Evolutionary conservation across 1,140 invertebrate genomes (phyloP).

Genomic region (Drosophila fuyamai): DNA sequence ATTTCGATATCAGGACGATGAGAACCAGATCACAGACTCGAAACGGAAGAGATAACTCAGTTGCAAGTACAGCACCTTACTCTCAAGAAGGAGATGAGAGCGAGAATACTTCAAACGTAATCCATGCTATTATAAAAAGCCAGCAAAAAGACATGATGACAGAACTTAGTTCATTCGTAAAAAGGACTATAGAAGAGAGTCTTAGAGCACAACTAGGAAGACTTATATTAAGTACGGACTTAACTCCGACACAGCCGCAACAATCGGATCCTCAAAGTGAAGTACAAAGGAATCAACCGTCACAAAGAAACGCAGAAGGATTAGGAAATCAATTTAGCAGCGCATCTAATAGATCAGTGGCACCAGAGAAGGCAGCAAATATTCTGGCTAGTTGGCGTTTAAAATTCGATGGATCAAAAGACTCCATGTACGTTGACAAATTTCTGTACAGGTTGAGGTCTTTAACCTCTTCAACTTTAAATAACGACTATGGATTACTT

Average conservation of each 20-base stretch:
- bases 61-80: constrained; percentile 1
- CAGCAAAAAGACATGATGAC: constrained; percentile 3
- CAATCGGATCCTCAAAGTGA: constrained; percentile 3
- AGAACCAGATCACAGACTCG: background rate
- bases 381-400: constrained; percentile 14
- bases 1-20: background rate
- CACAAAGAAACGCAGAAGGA: constrained; percentile 1
- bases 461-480: constrained; percentile 7
- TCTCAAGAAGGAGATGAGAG: constrained; percentile 3
- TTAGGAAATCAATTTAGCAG: background rate
- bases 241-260: constrained; percentile 1
- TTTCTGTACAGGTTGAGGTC: constrained; percentile 15
- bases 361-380: constrained; percentile 7
- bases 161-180: constrained; percentile 3
- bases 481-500: constrained; percentile 3
- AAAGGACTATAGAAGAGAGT: constrained; percentile 1
- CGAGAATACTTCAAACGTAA: constrained; percentile 2
- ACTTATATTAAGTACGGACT: background rate
- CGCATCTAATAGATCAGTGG: background rate
- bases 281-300: background rate
- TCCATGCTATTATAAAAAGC: constrained; percentile 1
- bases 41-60: background rate
- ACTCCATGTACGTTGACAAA: constrained; percentile 13
- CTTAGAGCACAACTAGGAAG: constrained; percentile 2
- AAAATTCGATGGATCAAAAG: constrained; percentile 17